Conservation (phyloP, 2,888 invertebrate species). For the Zeuzera pyrina region DNA sequence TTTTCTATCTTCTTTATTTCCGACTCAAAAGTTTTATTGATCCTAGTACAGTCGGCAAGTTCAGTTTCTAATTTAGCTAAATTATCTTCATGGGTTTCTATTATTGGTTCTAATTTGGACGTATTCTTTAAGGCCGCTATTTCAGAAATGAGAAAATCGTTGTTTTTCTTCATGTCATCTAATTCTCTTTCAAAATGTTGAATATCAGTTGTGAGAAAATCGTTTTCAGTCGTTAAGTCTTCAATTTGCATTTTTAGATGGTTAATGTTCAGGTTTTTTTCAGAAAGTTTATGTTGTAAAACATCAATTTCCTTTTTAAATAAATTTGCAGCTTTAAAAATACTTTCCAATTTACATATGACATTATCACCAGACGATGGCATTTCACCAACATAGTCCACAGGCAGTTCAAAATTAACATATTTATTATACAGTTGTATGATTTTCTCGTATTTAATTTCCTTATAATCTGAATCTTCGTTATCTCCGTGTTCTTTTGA, state of each 20-base stretch:
- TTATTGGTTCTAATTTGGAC: conserved; percentile 80
- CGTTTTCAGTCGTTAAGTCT: conserved; percentile 64
- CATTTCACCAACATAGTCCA: conserved; percentile 61
- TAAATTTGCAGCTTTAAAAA: conserved; percentile 69
- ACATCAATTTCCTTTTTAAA: conserved; percentile 74
- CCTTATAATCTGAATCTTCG: conserved; percentile 32
- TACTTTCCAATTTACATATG: conserved; percentile 62
- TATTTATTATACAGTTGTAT: conserved; percentile 61
- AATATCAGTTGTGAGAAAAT: conserved; percentile 58
- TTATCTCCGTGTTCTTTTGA: conserved; percentile 31
- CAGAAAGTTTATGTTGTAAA: conserved; percentile 71
- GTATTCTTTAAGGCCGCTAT: conserved; percentile 75
- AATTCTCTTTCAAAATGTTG: conserved; percentile 74
- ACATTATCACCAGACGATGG: conserved; percentile 49
- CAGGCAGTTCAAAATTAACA: conserved; percentile 60
- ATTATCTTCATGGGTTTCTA: conserved; percentile 81
- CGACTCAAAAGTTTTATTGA: conserved; percentile 74
- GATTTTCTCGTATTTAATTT: conserved; percentile 47
- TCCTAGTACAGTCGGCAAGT: conserved; percentile 73
- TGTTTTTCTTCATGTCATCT: conserved; percentile 79
- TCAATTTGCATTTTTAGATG: conserved; percentile 72
- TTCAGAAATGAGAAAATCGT: conserved; percentile 78
- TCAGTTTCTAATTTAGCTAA: conserved; percentile 76
- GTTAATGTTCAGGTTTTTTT: conserved; percentile 66
- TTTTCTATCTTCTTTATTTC: conserved; percentile 73